A percentile compares a stretch with the other conserved stretches of the same genome.
phyloP scores from a whole-genome alignment of 1,140 invertebrate genomes.

The Ridgeia piscesae region DNA sequence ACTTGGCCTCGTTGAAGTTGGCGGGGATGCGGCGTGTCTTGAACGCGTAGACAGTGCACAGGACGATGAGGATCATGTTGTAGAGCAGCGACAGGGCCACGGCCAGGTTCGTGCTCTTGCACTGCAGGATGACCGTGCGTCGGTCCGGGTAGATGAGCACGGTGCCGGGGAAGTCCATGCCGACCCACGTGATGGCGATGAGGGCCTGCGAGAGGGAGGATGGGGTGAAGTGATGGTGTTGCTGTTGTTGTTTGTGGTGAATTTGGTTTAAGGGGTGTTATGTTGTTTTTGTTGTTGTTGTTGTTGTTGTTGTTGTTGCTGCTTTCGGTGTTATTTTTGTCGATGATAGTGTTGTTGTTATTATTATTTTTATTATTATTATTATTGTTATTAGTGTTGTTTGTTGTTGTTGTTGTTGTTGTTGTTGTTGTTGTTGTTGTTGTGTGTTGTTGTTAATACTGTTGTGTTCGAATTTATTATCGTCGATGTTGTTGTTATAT shows the following conservation, averaged over 20 bases:
- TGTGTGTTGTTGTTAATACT: too few species aligned
- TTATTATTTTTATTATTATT: too few species aligned
- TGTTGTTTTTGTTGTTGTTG: background rate
- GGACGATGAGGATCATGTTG: conserved; percentile 70
- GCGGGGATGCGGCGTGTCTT: conserved; percentile 86
- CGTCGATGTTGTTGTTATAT: too few species aligned
- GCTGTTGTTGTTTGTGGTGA: background rate
- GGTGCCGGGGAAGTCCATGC: conserved; percentile 24
- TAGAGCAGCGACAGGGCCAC: conserved; percentile 75
- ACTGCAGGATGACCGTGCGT: conserved; percentile 56
- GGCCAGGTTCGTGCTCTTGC: conserved; percentile 75
- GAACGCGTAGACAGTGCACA: conserved; percentile 72
- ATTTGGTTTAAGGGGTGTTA: too few species aligned
- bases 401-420: background rate
- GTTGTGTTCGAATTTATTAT: too few species aligned
- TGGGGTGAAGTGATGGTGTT: background rate
- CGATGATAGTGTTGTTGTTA: too few species aligned
- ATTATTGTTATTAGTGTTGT: background rate
- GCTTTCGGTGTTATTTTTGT: too few species aligned
- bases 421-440: background rate
- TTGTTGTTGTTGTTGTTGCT: too few species aligned
- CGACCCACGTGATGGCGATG: conserved; percentile 25
- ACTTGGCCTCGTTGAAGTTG: conserved; percentile 88
- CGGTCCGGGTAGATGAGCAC: conserved; percentile 26
- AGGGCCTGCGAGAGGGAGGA: conserved; percentile 2